These are phyloP conservation scores for Hoplodrina ambigua DNA, from an alignment of 2,888 invertebrate genomes.

Conservation along the genomic window DNA sequence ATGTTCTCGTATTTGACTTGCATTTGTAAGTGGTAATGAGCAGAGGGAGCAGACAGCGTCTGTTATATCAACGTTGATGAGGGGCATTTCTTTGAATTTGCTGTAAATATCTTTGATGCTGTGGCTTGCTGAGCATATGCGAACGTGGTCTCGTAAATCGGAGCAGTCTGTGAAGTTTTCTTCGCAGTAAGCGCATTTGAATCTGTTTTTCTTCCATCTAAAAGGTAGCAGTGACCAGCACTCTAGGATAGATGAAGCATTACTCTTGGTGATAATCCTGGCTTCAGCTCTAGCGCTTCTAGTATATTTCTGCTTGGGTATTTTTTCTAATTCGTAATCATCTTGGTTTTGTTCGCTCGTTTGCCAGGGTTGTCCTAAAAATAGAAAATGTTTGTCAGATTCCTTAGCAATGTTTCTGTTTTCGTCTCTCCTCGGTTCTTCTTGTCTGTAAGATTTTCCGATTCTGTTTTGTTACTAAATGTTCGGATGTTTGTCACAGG, in stretches of 20 bases:
- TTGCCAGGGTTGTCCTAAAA: slow-evolving; percentile 82
- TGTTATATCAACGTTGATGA: slow-evolving; percentile 84
- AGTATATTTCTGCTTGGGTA: slow-evolving; percentile 75
- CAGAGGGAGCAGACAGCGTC: slow-evolving; percentile 79
- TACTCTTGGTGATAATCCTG: slow-evolving; percentile 82
- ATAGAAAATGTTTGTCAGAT: slow-evolving; percentile 81
- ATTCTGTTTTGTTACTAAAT: background rate
- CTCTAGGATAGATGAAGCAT: slow-evolving; percentile 79
- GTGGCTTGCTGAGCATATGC: slow-evolving; percentile 74
- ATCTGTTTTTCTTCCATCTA: slow-evolving; percentile 84
- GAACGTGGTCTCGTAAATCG: slow-evolving; percentile 78
- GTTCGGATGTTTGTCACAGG: background rate
- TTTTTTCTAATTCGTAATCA: slow-evolving; percentile 53
- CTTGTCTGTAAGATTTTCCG: slow-evolving; percentile 11
- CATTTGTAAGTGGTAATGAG: slow-evolving; percentile 69
- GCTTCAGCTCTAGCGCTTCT: slow-evolving; percentile 83
- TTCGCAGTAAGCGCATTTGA: slow-evolving; percentile 86
- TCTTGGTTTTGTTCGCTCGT: slow-evolving; percentile 69
- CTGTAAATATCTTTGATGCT: slow-evolving; percentile 82
- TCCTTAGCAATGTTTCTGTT: slow-evolving; percentile 36
- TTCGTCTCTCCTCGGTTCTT: slow-evolving; percentile 12
- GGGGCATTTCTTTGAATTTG: slow-evolving; percentile 85
- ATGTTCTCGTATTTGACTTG: slow-evolving; percentile 78
- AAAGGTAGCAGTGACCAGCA: slow-evolving; percentile 85
- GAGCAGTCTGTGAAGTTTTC: slow-evolving; percentile 79